These are phyloP conservation scores for Sialia sialis DNA, from an alignment of 2,113 vertebrate genomes.

Conservation along the genomic window DNA sequence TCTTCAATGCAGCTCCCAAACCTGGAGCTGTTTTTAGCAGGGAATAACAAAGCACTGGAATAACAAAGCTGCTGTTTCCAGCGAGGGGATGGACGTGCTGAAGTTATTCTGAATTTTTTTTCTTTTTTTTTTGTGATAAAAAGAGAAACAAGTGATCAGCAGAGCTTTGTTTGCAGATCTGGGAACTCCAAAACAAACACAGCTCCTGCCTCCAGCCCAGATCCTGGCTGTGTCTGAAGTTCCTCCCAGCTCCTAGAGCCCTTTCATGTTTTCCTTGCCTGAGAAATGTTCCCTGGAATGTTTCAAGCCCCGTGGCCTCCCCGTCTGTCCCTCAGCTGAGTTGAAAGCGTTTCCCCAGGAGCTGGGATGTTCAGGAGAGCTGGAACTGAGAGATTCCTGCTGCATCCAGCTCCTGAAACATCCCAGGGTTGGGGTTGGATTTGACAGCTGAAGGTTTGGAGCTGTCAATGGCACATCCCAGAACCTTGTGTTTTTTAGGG, in stretches of 20 bases:
- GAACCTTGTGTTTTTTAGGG: not conserved
- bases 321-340: not conserved
- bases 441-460: not conserved
- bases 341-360: not conserved
- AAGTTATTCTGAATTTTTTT: not conserved
- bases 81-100: not conserved
- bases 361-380: not conserved
- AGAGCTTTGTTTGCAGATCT: not conserved
- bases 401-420: not conserved
- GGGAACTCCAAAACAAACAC: conserved; percentile 8
- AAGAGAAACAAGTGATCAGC: not conserved
- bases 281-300: conserved; percentile 21
- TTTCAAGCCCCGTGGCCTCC: not conserved
- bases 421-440: not conserved
- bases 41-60: not conserved
- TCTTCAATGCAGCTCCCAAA: not conserved
- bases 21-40: not conserved
- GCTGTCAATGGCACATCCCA: not conserved
- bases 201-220: not conserved
- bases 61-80: not conserved
- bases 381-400: not conserved
- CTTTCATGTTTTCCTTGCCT: not conserved
- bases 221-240: not conserved
- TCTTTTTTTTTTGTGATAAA: not conserved
- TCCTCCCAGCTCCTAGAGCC: not conserved